Conservation (phyloP, 2,113 vertebrate species). For the Rhipidura dahli region DNA sequence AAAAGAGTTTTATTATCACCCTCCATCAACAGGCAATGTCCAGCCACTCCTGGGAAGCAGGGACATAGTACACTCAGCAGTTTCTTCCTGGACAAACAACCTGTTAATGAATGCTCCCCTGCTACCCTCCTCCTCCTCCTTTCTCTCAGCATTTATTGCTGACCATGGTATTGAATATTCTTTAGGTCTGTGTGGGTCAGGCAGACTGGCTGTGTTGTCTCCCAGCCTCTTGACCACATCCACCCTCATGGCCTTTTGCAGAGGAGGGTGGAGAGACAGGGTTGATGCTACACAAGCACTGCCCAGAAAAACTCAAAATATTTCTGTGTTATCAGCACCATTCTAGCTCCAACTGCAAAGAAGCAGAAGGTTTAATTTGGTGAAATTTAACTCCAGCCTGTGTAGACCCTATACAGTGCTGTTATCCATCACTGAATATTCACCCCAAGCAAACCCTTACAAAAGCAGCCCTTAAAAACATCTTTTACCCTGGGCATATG, state of each 20-base stretch:
- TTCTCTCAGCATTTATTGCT: not conserved
- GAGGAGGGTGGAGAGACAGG: not conserved
- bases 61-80: not conserved
- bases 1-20: not conserved
- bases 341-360: not conserved
- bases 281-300: not conserved
- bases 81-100: not conserved
- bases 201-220: not conserved
- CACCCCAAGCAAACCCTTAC: not conserved
- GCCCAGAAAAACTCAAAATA: not conserved
- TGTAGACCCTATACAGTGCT: too few species aligned
- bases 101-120: not conserved
- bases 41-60: not conserved
- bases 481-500: not conserved
- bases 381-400: not conserved
- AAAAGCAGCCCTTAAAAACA: not conserved
- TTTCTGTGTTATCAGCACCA: not conserved
- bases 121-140: not conserved
- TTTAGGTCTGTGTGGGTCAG: not conserved
- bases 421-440: not conserved
- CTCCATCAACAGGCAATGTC: not conserved
- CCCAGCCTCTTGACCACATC: not conserved
- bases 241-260: not conserved
- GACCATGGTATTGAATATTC: not conserved
- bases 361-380: not conserved